These are phyloP conservation scores for Drosophila novamexicana DNA, from an alignment of 1,140 invertebrate genomes.

Conservation along the genomic window DNA sequence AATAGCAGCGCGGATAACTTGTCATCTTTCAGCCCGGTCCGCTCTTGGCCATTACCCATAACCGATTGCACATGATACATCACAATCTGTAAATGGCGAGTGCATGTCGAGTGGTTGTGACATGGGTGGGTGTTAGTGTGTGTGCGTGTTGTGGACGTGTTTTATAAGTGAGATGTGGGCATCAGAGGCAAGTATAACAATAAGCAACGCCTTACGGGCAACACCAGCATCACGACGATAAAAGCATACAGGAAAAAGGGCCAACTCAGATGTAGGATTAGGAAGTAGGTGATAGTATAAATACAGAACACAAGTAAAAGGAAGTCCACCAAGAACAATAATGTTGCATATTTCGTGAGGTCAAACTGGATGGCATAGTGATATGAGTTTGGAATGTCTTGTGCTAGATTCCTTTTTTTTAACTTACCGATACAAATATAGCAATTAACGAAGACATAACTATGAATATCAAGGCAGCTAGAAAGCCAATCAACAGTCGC, in stretches of 20 bases:
- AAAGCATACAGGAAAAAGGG: conserved; percentile 40
- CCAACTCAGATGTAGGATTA: conserved; percentile 17
- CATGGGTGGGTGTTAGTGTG: not conserved
- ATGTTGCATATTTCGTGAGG: conserved; percentile 30
- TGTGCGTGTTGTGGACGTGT: not conserved
- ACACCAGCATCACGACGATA: conserved; percentile 26
- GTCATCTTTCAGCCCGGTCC: conserved; percentile 45
- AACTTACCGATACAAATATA: conserved; percentile 41
- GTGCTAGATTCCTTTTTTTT: not conserved
- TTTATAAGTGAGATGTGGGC: conserved; percentile 1
- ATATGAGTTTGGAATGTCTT: not conserved
- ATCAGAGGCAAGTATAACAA: conserved; percentile 21
- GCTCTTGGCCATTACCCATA: conserved; percentile 30
- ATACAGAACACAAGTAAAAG: conserved; percentile 38
- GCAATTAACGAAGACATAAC: not conserved
- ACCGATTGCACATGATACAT: conserved; percentile 69
- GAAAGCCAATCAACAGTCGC: conserved; percentile 10
- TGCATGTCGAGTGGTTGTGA: conserved; percentile 7
- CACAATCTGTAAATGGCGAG: conserved; percentile 62
- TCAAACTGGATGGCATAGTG: conserved; percentile 33
- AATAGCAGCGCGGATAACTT: conserved; percentile 59
- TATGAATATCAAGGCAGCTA: conserved; percentile 14
- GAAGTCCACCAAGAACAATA: conserved; percentile 20
- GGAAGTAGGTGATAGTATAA: conserved; percentile 27
- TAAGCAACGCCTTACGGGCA: conserved; percentile 50